A percentile compares a stretch with the other conserved stretches of the same genome.
Evolutionary conservation across 2,113 vertebrate species (phyloP).

Genomic region (Macquaria australasica): DNA sequence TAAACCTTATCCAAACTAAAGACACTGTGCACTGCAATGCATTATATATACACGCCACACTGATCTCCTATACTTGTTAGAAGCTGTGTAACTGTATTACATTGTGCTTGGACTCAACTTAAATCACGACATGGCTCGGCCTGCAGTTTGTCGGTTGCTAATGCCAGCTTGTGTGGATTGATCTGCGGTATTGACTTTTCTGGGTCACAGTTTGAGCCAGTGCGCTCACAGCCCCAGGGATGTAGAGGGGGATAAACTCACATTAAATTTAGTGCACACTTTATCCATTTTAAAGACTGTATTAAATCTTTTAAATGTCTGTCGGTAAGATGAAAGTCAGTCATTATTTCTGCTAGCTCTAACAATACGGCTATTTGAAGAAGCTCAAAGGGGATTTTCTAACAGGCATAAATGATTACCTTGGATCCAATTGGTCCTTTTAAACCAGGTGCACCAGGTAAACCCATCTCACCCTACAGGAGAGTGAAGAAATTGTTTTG

Average conservation of each 20-base stretch:
- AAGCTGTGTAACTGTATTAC: background rate
- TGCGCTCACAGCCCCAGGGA: background rate
- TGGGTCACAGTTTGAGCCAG: slow-evolving; percentile 7
- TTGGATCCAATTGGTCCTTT: slow-evolving; percentile 89
- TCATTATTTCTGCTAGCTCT: background rate
- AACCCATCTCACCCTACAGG: slow-evolving; percentile 89
- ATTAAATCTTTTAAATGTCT: slow-evolving; percentile 25
- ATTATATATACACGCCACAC: background rate
- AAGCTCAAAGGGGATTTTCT: background rate
- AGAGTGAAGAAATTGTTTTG: slow-evolving; percentile 11
- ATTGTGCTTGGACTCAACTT: slow-evolving; percentile 15
- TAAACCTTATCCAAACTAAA: background rate
- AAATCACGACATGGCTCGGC: slow-evolving; percentile 24
- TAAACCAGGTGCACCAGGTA: slow-evolving; percentile 86
- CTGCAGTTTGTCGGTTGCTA: slow-evolving; percentile 8
- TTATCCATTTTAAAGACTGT: slow-evolving; percentile 29
- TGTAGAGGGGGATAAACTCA: slow-evolving; percentile 16
- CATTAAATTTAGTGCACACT: slow-evolving; percentile 25
- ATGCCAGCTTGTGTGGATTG: slow-evolving; percentile 27
- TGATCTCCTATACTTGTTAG: background rate
- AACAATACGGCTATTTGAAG: slow-evolving; percentile 10
- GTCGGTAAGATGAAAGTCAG: slow-evolving; percentile 9
- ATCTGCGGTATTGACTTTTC: slow-evolving; percentile 33
- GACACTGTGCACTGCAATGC: background rate
- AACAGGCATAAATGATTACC: slow-evolving; percentile 78